Evolutionary conservation across 2,113 vertebrate genomes (phyloP), one percentile per base, ranked within the genome.

Genomic region (Peromyscus maniculatus): DNA sequence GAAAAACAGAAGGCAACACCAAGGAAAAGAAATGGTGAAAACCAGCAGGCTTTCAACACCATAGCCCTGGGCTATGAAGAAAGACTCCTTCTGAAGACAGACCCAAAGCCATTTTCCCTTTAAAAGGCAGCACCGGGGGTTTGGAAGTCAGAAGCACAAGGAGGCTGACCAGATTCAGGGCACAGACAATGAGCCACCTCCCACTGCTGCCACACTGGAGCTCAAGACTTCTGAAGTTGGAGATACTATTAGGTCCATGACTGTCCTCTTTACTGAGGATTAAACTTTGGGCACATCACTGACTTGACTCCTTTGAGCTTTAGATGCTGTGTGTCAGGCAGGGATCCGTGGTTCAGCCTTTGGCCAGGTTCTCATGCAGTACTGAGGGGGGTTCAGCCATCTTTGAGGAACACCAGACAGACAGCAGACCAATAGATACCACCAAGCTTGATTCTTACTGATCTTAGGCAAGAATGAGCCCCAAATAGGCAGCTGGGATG

Each of bases 291-390:
- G 11, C 9, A 8, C 22, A 21, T 52, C 22, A 28, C 72, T 97
- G 55, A 57, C 77, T 80, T 92, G 71, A 64, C 66, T 72, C 82
- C 89, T 72, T 78, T 79, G 75, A 75, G 80, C 46, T 86, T 91
- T 77, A 59, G 31, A 71, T 22, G 78, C 69, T 55, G 36, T 21
- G 16, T 82, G 16, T 82, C 19, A 17, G 66, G 77, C 52, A 87
- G 21, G 24, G 72, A 69, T 69, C 71, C 9, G 75, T 17, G 55
- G 26, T 67, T 49, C 3, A 12, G 33, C 3, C 31, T 33, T 82
- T 9, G 12, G 26, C 52, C 5, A 3, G 31, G 3, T 62, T 57
- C 31, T 93, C 57, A 19, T 0, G 1, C 15, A 26, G 24, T 5
- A 43, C 12, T 55, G 5, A 66, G 6, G 89, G 11, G 7, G 52